Evolutionary conservation across 2,888 invertebrate species (phyloP).

Genomic region (Dicroscelio sp.): DNA sequence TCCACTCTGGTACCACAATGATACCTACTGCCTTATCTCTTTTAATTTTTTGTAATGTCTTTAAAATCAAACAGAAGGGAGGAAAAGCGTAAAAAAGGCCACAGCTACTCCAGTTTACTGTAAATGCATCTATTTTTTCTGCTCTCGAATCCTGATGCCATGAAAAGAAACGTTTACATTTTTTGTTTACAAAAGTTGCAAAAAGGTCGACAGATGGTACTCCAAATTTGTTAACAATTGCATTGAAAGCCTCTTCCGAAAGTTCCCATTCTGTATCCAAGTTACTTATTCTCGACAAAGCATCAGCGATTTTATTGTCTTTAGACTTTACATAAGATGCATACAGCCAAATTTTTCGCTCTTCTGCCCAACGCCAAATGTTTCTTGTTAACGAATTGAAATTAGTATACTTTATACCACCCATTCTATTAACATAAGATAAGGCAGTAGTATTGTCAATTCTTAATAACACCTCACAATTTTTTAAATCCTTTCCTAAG

Average conservation of each 20-base stretch:
- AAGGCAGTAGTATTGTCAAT: constrained; percentile 79
- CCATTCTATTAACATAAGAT: constrained; percentile 78
- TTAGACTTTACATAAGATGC: constrained; percentile 72
- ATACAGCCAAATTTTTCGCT: constrained; percentile 61
- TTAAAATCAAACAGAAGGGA: constrained; percentile 85
- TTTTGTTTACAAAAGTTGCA: too few relatives aligned
- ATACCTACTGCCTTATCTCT: constrained; percentile 82
- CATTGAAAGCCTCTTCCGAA: not conserved
- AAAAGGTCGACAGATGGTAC: not conserved
- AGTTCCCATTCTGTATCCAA: constrained; percentile 57
- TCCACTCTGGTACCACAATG: constrained; percentile 87
- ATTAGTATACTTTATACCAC: constrained; percentile 75
- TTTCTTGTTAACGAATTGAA: constrained; percentile 68
- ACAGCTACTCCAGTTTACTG: constrained; percentile 55
- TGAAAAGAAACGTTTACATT: constrained; percentile 65
- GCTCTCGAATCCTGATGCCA: not conserved
- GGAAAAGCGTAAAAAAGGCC: constrained; percentile 86
- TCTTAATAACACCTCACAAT: constrained; percentile 71
- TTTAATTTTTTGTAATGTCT: constrained; percentile 86
- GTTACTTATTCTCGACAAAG: constrained; percentile 69
- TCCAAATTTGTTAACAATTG: not conserved
- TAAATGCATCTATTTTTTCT: constrained; percentile 67
- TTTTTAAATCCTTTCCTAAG: constrained; percentile 35
- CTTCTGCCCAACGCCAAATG: constrained; percentile 78
- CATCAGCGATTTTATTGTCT: constrained; percentile 72